Conservation (phyloP, 2,113 vertebrate species). For the Gracilinanus agilis region DNA sequence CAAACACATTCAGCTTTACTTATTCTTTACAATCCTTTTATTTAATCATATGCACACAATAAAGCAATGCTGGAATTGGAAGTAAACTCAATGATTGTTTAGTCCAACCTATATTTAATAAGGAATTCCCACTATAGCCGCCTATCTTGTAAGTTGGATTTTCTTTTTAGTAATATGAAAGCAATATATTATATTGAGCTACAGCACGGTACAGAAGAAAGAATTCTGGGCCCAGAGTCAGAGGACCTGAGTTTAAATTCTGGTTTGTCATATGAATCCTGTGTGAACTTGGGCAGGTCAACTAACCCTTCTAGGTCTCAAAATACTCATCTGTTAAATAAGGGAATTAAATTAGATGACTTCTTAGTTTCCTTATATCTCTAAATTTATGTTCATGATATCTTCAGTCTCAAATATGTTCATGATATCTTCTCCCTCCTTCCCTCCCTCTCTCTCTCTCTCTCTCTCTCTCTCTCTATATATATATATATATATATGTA, state of each 20-base stretch:
- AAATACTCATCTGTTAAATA: neutral
- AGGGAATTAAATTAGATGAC: neutral
- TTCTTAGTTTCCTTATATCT: neutral
- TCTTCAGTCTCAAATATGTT: neutral
- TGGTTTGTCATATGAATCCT: neutral
- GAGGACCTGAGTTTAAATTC: neutral
- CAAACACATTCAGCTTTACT: neutral
- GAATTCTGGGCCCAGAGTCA: neutral
- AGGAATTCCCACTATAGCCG: neutral
- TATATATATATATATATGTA: too few species aligned
- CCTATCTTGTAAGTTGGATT: neutral
- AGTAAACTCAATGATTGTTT: neutral
- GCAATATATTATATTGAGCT: neutral
- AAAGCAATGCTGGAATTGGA: neutral
- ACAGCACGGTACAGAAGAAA: neutral
- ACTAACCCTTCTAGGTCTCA: neutral
- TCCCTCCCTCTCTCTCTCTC: too few species aligned
- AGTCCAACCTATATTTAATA: neutral
- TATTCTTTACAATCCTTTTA: neutral
- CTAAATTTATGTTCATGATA: neutral
- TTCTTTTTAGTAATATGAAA: neutral
- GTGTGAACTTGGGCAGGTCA: neutral
- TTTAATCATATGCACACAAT: neutral
- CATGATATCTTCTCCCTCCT: neutral
- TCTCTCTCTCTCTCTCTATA: too few species aligned